Evolutionary conservation across 2,113 vertebrate species (phyloP), one percentile per base, ranked within the genome.

Genomic region (Microcebus lehilahytsara): DNA sequence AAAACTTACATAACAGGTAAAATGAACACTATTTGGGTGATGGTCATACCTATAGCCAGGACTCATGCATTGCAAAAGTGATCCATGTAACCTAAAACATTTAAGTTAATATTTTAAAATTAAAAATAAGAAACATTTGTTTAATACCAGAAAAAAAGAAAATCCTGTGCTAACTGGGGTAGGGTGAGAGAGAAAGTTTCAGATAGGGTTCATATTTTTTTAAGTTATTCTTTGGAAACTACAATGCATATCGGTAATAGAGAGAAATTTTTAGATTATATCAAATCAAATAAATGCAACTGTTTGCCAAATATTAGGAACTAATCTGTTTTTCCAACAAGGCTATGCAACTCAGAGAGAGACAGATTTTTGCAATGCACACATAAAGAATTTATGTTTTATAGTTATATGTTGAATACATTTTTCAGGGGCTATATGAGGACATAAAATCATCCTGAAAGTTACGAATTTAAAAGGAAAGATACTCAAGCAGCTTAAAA

Each of bases 401-500:
- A 40, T 87, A 69, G 53, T 49, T 85, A 34, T 17, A n/a, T 40
- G 9, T 25, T 60, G 37, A 60, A 81, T 67, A 53, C 2, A 69
- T 56, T 79, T 64, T 79, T 34, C 9, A 79, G 23, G 49, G 7
- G 32, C 46, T 58, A 69, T 16, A 60, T 11, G 51, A 85, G 49
- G 6, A 87, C 16, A 62, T 58, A 79, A 83, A 27, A 64, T 40
- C 22, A 71, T 60, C 6, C 58, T 85, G 25, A 92, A 92, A 80
- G 25, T 71, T 58, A 42, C 3, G 11, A 14, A 64, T 53, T 56
- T 30, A 93, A 51, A 89, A 86, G 9, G 77, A 93, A 94, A 89
- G 11, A 49, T 64, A 17, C 13, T 23, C 60, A 62, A 62, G 20
- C 56, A 78, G 34, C 53, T 93, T 69, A 96, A 94, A 94, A 69